These are phyloP conservation scores for Drosophila nr. perissopoda DNA, from an alignment of 2,888 invertebrate genomes.

Conservation along the genomic window DNA sequence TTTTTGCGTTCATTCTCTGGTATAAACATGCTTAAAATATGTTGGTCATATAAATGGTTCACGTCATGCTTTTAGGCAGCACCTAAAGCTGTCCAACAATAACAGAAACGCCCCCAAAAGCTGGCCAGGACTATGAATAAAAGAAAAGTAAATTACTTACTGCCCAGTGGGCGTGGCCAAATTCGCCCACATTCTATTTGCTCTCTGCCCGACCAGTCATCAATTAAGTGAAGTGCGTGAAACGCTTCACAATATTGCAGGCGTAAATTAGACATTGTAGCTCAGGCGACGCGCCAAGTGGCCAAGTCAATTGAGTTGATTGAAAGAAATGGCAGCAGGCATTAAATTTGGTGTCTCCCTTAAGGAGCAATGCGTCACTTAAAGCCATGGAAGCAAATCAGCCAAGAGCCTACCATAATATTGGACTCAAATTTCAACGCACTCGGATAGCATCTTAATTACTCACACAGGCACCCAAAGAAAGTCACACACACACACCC, in stretches of 20 bases:
- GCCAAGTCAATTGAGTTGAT: constrained; percentile 62
- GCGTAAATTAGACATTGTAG: constrained; percentile 62
- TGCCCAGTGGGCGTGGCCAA: constrained; percentile 38
- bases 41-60: constrained; percentile 61
- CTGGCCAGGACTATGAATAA: background rate
- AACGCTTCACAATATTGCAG: constrained; percentile 64
- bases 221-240: constrained; percentile 70
- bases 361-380: constrained; percentile 31
- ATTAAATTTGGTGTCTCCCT: constrained; percentile 24
- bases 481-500: background rate
- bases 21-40: constrained; percentile 69
- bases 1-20: constrained; percentile 1
- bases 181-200: constrained; percentile 40
- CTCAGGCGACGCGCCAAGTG: constrained; percentile 36
- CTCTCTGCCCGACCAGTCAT: constrained; percentile 45
- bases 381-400: constrained; percentile 40
- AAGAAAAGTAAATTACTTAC: constrained; percentile 52
- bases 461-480: constrained; percentile 35
- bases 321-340: constrained; percentile 61
- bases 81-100: constrained; percentile 39
- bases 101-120: constrained; percentile 11
- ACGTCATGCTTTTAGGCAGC: constrained; percentile 57
- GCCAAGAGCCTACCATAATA: constrained; percentile 28
- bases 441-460: constrained; percentile 70
- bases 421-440: constrained; percentile 58